Evolutionary conservation across 2,113 vertebrate genomes (phyloP).

Genomic region (Noturus placidus): DNA sequence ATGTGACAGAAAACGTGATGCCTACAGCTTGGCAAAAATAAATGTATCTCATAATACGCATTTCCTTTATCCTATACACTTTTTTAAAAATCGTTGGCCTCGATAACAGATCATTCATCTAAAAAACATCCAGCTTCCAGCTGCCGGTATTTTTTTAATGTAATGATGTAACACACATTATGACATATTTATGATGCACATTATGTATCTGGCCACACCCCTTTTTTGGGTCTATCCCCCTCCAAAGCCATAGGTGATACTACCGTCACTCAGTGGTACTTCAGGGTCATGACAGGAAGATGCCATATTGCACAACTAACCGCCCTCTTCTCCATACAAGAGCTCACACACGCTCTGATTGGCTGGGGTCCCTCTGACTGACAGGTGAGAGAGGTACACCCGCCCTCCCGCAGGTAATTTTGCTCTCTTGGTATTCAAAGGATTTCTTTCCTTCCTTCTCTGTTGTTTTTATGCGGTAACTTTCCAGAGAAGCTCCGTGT

Average conservation of each 20-base stretch:
- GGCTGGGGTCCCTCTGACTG: not conserved
- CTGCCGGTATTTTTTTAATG: not conserved
- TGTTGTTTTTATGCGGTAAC: constrained; percentile 46
- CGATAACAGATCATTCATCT: too few relatives aligned
- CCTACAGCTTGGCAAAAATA: too few relatives aligned
- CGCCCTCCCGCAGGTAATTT: not conserved
- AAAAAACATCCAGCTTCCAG: too few relatives aligned
- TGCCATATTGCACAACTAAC: not conserved
- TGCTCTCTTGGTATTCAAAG: not conserved
- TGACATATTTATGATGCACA: too few relatives aligned
- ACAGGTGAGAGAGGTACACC: not conserved
- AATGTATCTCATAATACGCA: too few relatives aligned
- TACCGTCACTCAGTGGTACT: not conserved
- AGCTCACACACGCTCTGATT: not conserved
- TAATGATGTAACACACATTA: not conserved
- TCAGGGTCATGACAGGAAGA: not conserved
- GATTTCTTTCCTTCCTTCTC: not conserved
- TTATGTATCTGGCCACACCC: not conserved
- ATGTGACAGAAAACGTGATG: too few relatives aligned
- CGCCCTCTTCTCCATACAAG: not conserved
- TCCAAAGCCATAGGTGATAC: not conserved
- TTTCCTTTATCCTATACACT: too few relatives aligned
- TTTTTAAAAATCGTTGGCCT: too few relatives aligned
- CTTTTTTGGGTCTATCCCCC: not conserved
- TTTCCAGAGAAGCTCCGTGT: not conserved